Conservation (phyloP, 2,797 vertebrate genomes). For the Coilia nasus region DNA sequence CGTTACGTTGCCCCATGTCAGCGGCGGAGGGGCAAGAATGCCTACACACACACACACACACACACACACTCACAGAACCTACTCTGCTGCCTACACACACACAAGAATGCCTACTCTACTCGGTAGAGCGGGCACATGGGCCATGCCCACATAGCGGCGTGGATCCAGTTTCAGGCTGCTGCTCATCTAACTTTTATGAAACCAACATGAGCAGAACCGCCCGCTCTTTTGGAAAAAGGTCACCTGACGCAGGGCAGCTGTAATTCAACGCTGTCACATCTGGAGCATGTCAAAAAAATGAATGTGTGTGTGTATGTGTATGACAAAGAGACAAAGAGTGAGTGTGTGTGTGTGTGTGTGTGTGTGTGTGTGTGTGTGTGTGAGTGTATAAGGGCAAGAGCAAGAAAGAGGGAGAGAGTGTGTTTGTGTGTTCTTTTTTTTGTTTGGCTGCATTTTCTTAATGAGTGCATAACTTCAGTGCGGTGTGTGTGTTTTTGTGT, state of each 20-base stretch:
- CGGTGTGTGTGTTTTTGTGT: conserved; percentile 32
- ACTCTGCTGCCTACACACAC: too few relatives aligned
- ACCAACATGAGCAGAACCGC: conserved; percentile 37
- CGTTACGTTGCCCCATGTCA: too few relatives aligned
- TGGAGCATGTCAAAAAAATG: conserved; percentile 46
- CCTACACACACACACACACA: too few relatives aligned
- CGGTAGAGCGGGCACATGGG: conserved; percentile 27
- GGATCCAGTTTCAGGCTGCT: conserved; percentile 50
- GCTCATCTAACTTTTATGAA: conserved; percentile 51
- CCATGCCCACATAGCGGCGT: conserved; percentile 37
- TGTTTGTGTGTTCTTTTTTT: too few relatives aligned
- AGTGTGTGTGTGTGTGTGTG: not conserved
- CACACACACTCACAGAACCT: too few relatives aligned
- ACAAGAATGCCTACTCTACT: not conserved
- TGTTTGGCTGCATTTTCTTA: too few relatives aligned
- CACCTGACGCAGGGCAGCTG: conserved; percentile 29
- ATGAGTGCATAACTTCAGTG: conserved; percentile 29
- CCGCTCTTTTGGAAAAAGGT: conserved; percentile 44
- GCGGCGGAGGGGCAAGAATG: too few relatives aligned
- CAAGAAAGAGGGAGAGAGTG: too few relatives aligned
- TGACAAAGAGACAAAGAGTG: not conserved
- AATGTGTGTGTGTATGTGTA: conserved; percentile 26
- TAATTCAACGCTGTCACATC: conserved; percentile 51
- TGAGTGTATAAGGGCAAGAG: not conserved
- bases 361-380: not conserved